phyloP scores from a whole-genome alignment of 2,113 vertebrate species.

The Barbus barbus region DNA sequence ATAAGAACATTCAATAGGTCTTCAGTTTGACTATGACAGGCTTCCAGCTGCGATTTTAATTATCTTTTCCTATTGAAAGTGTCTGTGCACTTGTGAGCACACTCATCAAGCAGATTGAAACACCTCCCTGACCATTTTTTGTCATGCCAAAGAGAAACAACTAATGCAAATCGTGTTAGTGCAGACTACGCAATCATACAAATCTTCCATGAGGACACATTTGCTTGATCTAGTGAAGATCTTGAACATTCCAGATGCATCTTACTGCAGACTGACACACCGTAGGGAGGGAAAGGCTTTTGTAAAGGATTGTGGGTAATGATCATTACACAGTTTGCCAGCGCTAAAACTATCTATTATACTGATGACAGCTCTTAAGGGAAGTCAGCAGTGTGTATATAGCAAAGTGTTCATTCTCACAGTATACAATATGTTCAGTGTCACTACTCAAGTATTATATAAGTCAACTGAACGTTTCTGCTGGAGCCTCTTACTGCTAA shows the following conservation, averaged over 20 bases:
- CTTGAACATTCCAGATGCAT: constrained; percentile 9
- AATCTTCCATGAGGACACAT: not conserved
- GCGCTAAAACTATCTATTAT: constrained; percentile 29
- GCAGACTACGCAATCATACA: not conserved
- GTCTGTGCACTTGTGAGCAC: not conserved
- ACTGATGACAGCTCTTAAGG: constrained; percentile 31
- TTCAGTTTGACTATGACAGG: not conserved
- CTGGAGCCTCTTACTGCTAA: not conserved
- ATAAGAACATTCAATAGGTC: not conserved
- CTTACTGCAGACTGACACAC: constrained; percentile 22
- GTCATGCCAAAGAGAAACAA: not conserved
- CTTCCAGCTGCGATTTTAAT: not conserved
- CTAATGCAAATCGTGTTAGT: not conserved
- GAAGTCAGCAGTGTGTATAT: constrained; percentile 20
- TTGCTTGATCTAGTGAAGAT: not conserved
- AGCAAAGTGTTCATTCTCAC: constrained; percentile 12
- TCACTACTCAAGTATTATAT: not conserved
- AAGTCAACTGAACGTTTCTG: not conserved
- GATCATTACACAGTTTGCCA: constrained; percentile 35
- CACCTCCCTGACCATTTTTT: not conserved
- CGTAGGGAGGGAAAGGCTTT: not conserved
- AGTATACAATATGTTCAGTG: constrained; percentile 13
- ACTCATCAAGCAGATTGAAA: not conserved
- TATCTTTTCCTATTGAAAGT: not conserved
- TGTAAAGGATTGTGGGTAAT: constrained; percentile 27